phyloP scores from a whole-genome alignment of 2,888 invertebrate genomes.

The Caenorhabditis sinica region DNA sequence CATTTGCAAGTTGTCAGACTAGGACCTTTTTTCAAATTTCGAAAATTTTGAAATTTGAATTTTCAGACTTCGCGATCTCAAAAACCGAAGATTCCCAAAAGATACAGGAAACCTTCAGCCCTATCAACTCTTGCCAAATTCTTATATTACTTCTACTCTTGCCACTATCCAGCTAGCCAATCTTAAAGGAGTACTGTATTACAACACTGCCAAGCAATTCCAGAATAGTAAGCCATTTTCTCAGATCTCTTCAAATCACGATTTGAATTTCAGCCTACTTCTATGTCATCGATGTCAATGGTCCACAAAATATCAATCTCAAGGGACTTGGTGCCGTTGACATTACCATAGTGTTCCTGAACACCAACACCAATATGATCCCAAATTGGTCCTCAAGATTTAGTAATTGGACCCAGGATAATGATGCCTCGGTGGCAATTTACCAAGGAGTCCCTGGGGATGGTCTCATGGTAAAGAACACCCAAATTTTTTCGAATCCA shows the following conservation, averaged over 20 bases:
- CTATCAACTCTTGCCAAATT: not conserved
- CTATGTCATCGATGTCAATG: slow-evolving; percentile 4
- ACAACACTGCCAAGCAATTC: not conserved
- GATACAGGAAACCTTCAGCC: not conserved
- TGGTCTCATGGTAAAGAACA: not conserved
- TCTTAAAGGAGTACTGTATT: slow-evolving; percentile 10
- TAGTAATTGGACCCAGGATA: slow-evolving; percentile 18
- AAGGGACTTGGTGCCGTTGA: slow-evolving; percentile 1
- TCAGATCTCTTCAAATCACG: not conserved
- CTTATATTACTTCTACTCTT: not conserved
- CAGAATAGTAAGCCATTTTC: not conserved
- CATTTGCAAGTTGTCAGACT: no score
- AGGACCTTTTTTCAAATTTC: not conserved
- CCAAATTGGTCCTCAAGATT: not conserved
- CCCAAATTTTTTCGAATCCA: slow-evolving; percentile 46
- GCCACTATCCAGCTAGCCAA: not conserved
- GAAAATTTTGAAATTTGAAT: not conserved
- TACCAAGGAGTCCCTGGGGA: slow-evolving; percentile 24
- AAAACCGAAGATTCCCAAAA: not conserved
- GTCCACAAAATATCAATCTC: not conserved
- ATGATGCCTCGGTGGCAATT: not conserved
- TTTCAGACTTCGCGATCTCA: not conserved
- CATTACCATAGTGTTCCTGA: slow-evolving; percentile 12
- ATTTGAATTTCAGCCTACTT: slow-evolving; percentile 6
- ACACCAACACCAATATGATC: slow-evolving; percentile 16